Evolutionary conservation across 2,797 vertebrate species (phyloP).

Genomic region (Paedocypris micromegethes): DNA sequence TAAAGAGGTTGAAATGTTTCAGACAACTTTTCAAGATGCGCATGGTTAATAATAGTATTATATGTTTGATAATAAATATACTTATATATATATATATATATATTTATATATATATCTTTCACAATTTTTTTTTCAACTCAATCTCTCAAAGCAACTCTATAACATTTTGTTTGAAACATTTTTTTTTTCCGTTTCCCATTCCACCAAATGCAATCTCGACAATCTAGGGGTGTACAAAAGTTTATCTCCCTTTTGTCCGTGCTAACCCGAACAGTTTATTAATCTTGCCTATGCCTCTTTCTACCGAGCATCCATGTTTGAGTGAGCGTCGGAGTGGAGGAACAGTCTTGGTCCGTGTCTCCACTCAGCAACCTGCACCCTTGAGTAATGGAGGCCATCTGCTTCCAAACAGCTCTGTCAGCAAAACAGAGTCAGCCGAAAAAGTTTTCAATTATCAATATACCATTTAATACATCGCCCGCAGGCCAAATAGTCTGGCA

Average conservation of each 20-base stretch:
- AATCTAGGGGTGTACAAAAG: not conserved
- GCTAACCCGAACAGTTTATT: not conserved
- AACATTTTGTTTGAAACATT: not conserved
- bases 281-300: slow-evolving; percentile 9
- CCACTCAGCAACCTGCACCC: slow-evolving; percentile 46
- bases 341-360: slow-evolving; percentile 10
- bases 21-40: too few species aligned
- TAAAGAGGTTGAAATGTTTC: too few species aligned
- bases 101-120: too few species aligned
- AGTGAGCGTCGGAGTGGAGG: slow-evolving; percentile 1
- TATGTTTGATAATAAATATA: too few species aligned
- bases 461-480: slow-evolving; percentile 66
- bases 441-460: slow-evolving; percentile 74
- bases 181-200: too few species aligned
- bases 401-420: slow-evolving; percentile 64
- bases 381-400: slow-evolving; percentile 67
- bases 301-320: not conserved
- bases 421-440: slow-evolving; percentile 55
- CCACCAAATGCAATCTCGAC: too few species aligned
- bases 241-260: not conserved
- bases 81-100: too few species aligned
- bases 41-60: too few species aligned
- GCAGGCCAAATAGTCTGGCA: slow-evolving; percentile 60
- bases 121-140: too few species aligned
- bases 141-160: too few species aligned